Evolutionary conservation across 2,113 vertebrate species (phyloP).

Genomic region (Cynocephalus volans): DNA sequence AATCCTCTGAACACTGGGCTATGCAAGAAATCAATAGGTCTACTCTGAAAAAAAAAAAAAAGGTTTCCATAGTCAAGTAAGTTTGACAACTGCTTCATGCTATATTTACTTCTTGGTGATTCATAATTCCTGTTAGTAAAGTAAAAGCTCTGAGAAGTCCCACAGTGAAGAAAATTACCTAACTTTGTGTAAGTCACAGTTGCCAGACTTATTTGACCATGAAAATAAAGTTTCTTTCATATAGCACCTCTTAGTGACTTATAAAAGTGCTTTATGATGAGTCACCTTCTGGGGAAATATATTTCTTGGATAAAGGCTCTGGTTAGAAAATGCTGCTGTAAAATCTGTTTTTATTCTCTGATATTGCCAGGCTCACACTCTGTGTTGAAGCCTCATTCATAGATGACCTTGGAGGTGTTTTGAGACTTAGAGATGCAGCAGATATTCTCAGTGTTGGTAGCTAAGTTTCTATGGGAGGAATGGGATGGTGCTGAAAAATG

Average conservation of each 20-base stretch:
- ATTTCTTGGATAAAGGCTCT: conserved; percentile 44
- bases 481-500: not conserved
- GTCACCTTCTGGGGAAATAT: conserved; percentile 43
- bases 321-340: conserved; percentile 25
- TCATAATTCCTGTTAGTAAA: conserved; percentile 53
- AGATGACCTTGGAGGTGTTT: not conserved
- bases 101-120: conserved; percentile 49
- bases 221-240: conserved; percentile 57
- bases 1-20: conserved; percentile 42
- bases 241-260: conserved; percentile 31
- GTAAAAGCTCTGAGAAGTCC: conserved; percentile 42
- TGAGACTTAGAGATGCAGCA: not conserved
- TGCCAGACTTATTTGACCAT: conserved; percentile 41
- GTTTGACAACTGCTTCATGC: conserved; percentile 40
- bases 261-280: conserved; percentile 45
- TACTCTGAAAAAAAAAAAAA: not conserved
- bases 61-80: conserved; percentile 2
- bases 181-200: conserved; percentile 44
- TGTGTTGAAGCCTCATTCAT: conserved; percentile 43
- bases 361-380: not conserved
- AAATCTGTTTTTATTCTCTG: conserved; percentile 38
- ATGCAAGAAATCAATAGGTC: conserved; percentile 15
- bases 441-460: not conserved
- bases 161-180: conserved; percentile 50
- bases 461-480: not conserved